Conservation (phyloP, 1,140 invertebrate species). For the Papilio polytes region DNA sequence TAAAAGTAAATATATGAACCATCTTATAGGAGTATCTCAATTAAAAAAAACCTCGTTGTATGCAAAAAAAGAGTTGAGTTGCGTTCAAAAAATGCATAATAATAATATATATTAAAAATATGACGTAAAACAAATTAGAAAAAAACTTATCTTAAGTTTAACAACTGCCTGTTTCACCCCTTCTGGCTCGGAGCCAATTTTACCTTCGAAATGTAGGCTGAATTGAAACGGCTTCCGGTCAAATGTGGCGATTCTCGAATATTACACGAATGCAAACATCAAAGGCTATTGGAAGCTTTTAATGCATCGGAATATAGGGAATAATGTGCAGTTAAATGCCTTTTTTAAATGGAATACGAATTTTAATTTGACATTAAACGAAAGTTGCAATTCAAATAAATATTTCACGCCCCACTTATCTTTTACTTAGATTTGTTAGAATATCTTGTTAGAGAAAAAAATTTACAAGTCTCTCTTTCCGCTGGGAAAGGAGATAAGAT, state of each 20-base stretch:
- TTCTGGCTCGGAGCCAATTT: conserved; percentile 39
- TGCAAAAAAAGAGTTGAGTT: too few species aligned
- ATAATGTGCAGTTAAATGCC: background rate
- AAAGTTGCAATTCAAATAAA: too few species aligned
- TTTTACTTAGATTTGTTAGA: too few species aligned
- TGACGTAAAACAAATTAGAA: background rate
- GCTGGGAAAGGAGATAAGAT: too few species aligned
- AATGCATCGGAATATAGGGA: background rate
- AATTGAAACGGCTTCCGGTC: conserved; percentile 36
- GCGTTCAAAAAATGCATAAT: background rate
- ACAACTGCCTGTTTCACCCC: background rate
- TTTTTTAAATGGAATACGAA: background rate
- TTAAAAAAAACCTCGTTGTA: too few species aligned
- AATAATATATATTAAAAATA: background rate
- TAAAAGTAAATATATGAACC: too few species aligned
- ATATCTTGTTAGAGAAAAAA: too few species aligned
- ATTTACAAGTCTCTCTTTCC: too few species aligned
- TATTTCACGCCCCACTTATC: too few species aligned
- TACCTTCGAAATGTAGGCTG: conserved; percentile 33
- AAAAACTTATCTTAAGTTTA: background rate
- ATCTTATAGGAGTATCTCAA: too few species aligned
- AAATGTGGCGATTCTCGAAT: conserved; percentile 44
- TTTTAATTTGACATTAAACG: background rate
- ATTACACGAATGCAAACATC: conserved; percentile 26
- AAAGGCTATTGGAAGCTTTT: background rate